Conservation (phyloP, 1,140 invertebrate genomes). For the Tetranychus cinnabarinus region DNA sequence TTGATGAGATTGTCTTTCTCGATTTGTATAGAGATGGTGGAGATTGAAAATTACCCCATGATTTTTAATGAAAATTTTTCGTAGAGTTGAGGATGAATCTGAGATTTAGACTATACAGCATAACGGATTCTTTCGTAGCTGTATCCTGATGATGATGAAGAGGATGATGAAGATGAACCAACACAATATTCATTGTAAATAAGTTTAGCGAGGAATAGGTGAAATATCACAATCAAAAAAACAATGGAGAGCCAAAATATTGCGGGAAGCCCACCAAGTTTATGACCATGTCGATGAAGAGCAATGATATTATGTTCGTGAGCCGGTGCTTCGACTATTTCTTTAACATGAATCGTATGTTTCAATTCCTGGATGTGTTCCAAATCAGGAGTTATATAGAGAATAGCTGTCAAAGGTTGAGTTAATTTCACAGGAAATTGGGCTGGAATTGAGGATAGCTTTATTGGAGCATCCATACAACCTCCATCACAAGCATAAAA, state of each 20-base stretch:
- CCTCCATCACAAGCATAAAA: constrained; percentile 82
- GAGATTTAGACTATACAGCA: not conserved
- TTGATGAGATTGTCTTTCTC: no score
- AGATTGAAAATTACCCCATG: not conserved
- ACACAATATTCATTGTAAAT: constrained; percentile 31
- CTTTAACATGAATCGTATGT: constrained; percentile 69
- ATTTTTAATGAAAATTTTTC: no score
- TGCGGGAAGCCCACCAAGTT: constrained; percentile 62
- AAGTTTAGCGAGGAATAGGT: constrained; percentile 76
- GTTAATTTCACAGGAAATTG: constrained; percentile 77
- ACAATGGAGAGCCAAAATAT: constrained; percentile 79
- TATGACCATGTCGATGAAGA: constrained; percentile 71
- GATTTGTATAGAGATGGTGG: not conserved
- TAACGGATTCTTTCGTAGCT: constrained; percentile 4
- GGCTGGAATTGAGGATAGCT: constrained; percentile 28
- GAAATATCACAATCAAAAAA: constrained; percentile 70
- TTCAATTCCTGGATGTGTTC: constrained; percentile 72
- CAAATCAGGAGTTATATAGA: constrained; percentile 74
- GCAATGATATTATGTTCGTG: constrained; percentile 78
- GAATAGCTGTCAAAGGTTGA: constrained; percentile 64
- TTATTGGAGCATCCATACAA: constrained; percentile 51
- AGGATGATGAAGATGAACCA: not conserved
- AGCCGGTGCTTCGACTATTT: constrained; percentile 65
- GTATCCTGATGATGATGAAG: no score
- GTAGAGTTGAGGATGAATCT: no score